phyloP scores from a whole-genome alignment of 1,140 invertebrate genomes.

The Eurosta solidaginis region DNA sequence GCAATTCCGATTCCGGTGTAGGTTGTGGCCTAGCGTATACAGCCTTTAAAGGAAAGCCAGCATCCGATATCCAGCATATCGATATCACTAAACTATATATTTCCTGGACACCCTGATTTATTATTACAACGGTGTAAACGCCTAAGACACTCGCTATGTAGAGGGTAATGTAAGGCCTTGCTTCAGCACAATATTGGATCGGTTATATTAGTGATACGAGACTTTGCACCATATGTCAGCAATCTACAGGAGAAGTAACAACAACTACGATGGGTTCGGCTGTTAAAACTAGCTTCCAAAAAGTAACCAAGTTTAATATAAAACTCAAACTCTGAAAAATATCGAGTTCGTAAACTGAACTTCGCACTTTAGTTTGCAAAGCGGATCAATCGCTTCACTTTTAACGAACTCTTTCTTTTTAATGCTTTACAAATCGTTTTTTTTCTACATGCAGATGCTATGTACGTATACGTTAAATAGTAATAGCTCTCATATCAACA shows the following conservation, averaged over 20 bases:
- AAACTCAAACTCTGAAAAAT: slow-evolving; percentile 81
- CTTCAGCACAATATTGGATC: slow-evolving; percentile 89
- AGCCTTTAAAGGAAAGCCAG: slow-evolving; percentile 95
- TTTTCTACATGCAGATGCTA: slow-evolving; percentile 59
- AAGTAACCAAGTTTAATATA: slow-evolving; percentile 90
- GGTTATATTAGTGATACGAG: slow-evolving; percentile 91
- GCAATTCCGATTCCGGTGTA: slow-evolving; percentile 77
- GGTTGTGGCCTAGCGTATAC: slow-evolving; percentile 91
- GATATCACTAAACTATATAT: slow-evolving; percentile 95
- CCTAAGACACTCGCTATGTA: slow-evolving; percentile 98
- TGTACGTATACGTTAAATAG: too few relatives aligned
- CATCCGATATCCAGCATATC: slow-evolving; percentile 92
- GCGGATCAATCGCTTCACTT: neutral
- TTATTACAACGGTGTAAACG: slow-evolving; percentile 88
- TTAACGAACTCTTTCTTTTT: neutral
- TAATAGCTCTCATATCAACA: too few relatives aligned
- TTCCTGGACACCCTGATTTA: slow-evolving; percentile 89
- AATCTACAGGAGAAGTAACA: slow-evolving; percentile 88
- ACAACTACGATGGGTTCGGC: slow-evolving; percentile 95
- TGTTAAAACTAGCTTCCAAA: slow-evolving; percentile 96
- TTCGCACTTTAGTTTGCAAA: slow-evolving; percentile 39
- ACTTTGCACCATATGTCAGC: slow-evolving; percentile 92
- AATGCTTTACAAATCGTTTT: slow-evolving; percentile 28
- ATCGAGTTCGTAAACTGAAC: slow-evolving; percentile 83
- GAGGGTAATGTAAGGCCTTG: slow-evolving; percentile 98